phyloP scores from a whole-genome alignment of 2,113 vertebrate genomes.

The Mustela lutreola region DNA sequence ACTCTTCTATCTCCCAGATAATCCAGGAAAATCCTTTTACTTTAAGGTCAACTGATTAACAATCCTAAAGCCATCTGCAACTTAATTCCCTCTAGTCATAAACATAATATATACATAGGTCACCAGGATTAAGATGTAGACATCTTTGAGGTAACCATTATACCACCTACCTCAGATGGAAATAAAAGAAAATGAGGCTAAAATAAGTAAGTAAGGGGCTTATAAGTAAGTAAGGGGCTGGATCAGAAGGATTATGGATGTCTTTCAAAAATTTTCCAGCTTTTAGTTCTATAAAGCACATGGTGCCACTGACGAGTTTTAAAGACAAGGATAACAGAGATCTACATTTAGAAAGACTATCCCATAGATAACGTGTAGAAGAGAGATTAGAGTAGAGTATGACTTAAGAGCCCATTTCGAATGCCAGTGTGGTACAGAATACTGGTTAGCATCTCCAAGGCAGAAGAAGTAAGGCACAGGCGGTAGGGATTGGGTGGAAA shows the following conservation, averaged over 20 bases:
- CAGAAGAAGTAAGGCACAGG: neutral
- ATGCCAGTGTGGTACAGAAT: neutral
- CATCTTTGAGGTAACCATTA: neutral
- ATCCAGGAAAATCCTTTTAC: neutral
- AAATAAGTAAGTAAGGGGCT: neutral
- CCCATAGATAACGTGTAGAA: neutral
- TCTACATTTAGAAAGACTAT: neutral
- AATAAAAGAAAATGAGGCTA: conserved; percentile 1
- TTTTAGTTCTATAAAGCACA: neutral
- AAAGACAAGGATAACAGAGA: neutral
- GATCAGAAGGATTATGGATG: neutral
- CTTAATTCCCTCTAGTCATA: neutral
- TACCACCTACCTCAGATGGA: neutral
- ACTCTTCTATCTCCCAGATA: neutral
- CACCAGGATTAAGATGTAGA: neutral
- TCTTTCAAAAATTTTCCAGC: neutral
- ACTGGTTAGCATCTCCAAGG: neutral
- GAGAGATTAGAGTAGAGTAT: neutral
- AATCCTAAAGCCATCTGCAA: neutral
- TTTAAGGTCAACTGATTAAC: conserved; percentile 13
- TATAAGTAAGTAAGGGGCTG: too few species aligned
- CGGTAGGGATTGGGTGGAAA: neutral
- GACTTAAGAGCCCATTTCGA: neutral
- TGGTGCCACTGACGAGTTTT: neutral
- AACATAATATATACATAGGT: neutral